Base-by-base conservation (phyloP, 1,140 invertebrate species). In the Drosophila leontia region DNA sequence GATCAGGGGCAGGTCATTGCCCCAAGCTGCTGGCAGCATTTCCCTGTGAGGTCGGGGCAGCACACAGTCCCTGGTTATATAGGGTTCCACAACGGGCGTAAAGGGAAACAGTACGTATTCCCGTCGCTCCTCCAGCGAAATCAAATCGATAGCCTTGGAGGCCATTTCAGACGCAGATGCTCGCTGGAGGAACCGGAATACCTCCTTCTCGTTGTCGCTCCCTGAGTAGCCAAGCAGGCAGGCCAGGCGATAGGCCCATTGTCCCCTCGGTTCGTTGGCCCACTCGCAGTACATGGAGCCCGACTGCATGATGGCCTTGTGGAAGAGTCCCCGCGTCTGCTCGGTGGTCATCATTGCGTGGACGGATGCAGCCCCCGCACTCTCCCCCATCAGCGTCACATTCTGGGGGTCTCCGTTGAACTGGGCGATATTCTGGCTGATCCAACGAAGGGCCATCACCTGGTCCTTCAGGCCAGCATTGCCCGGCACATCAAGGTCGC, bases 241-340 rank as follows among this genome's bases (percentile, higher is more conserved):
- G 41, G 91, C 92, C 17, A 92, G 44, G 0, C 80, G 78, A 60
- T 84, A 65, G 0, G 88, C 60, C 70, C 80, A 84, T 8, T 53
- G 56, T 0, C 57, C 39, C 32, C 77, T 62, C 8, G 71, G 62
- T 12, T 77, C 65, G n/a, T 63, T 65, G 29, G 80, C 88, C 88
- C 91, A 91, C 17, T 91, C 90, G 55, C 93, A 86, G 42, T 94
- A 77, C 19, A 93, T 86, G 3, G 93, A 94, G 1, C 95, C 95
- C 50, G 94, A 95, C 81, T 94, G 93, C 26, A 94, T 87, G 39
- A 95, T 95, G 23, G 93, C 94, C 92, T 94, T 94, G 70, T 95
- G 94, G 56, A 95, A 95, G 34, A 95, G 84, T 26, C 94, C 94
- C 93, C 80, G 72, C 3, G 92, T 80, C 60, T 92, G 79, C 9